Evolutionary conservation across 2,113 vertebrate genomes (phyloP).

Genomic region (Grus americana): DNA sequence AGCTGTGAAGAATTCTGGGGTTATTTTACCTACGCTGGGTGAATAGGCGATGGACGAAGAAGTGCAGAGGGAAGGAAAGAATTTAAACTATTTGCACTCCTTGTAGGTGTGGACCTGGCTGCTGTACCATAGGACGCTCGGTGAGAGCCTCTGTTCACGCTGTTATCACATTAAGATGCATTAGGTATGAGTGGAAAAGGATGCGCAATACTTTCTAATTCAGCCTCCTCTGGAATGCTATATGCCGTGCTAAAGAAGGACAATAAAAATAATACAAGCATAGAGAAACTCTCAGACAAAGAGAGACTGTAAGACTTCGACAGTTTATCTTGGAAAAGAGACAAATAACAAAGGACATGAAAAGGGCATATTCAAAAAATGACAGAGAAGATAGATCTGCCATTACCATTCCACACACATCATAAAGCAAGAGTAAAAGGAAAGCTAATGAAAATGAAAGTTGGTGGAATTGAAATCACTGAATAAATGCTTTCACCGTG

Average conservation of each 20-base stretch:
- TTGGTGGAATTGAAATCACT: not conserved
- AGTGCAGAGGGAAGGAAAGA: not conserved
- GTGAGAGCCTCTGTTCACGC: not conserved
- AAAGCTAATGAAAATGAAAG: constrained; percentile 19
- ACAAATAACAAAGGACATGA: constrained; percentile 39
- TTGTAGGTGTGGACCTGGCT: not conserved
- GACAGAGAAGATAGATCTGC: constrained; percentile 8
- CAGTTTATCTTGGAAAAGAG: constrained; percentile 39
- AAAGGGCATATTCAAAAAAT: constrained; percentile 13
- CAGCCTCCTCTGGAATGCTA: not conserved
- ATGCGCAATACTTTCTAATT: constrained; percentile 1
- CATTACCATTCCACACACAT: constrained; percentile 3
- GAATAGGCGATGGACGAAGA: not conserved
- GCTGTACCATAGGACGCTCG: not conserved
- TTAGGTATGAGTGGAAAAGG: not conserved
- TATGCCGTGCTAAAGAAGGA: not conserved
- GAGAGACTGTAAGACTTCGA: not conserved
- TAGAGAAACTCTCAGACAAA: constrained; percentile 3
- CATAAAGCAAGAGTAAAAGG: constrained; percentile 2
- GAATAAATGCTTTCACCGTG: not conserved
- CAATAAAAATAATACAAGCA: constrained; percentile 48
- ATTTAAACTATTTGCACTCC: not conserved
- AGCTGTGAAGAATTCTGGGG: not conserved
- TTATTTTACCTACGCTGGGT: not conserved
- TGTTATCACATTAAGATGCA: not conserved